Evolutionary conservation across 2,888 invertebrate genomes (phyloP), one percentile per base, ranked within the genome.

Genomic region (Agriopis leucophaearia): DNA sequence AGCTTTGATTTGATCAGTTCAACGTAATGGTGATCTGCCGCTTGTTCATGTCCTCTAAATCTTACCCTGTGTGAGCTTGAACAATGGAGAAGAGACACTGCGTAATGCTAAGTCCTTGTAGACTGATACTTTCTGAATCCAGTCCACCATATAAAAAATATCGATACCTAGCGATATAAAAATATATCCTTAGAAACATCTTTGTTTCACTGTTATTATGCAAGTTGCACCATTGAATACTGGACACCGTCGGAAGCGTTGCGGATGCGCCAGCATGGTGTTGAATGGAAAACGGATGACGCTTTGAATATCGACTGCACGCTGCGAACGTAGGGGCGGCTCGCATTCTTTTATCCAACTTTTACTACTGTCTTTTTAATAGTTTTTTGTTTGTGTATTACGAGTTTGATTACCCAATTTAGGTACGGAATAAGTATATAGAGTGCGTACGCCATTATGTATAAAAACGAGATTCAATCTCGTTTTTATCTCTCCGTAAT

Each of bases 231-330:
- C 47, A 15, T 42, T n/a, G 55, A 18, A 38, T 59, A 58, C 44
- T 36, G 57, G 62, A 58, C 58, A 54, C 57, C 55, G 48, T 48
- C 61, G 63, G 64, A 64, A 64, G 59, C 51, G 56, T 44, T 51
- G 62, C 63, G 67, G 67, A 67, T 63, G 64, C 69, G 57, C 60
- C 69, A 56, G 59, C 44, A 45, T 57, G 56, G 56, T 61, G 62
- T 54, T 47, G 69, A 64, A 69, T 61, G 60, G 47, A 54, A 63
- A 69, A 61, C 64, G 60, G 60, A 60, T 64, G 64, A 55, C 57
- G 64, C 61, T 69, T 64, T 69, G 69, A 60, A 69, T 69, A 64
- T 69, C 61, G 64, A 63, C 54, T 45, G 66, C 44, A 54, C 8
- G 38, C 66, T 51, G 45, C 61, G 35, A 8, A 8, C 47, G 16